Base-by-base conservation (phyloP, 2,888 invertebrate species). In the Coremacera marginata region DNA sequence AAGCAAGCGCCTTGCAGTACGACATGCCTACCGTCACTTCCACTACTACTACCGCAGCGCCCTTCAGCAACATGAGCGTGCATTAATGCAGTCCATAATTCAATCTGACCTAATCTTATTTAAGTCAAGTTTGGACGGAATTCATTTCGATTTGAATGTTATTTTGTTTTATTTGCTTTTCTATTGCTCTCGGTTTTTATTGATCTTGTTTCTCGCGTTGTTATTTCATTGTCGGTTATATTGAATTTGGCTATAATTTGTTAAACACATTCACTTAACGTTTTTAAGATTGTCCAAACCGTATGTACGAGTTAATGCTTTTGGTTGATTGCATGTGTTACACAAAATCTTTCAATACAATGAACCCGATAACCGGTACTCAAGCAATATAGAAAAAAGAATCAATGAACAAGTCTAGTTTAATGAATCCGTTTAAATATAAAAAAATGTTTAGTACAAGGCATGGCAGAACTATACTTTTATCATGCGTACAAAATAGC, bases 231-330 rank as follows among this genome's bases (percentile, higher is more conserved):
- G 63, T 25, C 31, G 27, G 14, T 16, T 31, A 16, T 31, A 34
- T 62, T 55, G 37, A 55, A 67, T 74, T 65, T 37, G 74, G 52
- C 25, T 82, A 78, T 82, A 83, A 83, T 86, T 84, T 84, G 84
- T 84, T 80, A 77, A 82, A 83, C 80, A 82, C 74, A 81, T 70
- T 78, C 82, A 78, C 78, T 81, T 81, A 78, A 79, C 78, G 81
- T 83, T 77, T 79, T 78, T 78, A 19, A 73, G 77, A 78, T 79
- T 76, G 70, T 34, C 9, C 11, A 25, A 25, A 25, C 19, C 44
- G n/a, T 11, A 11, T 55, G 37, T 2, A 16, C 22, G 11, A 31
- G 25, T 0, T 9, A 31, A 8, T 22, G 31, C 62, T 62, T 11
- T 25, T 27, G 27, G 7, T 1, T 3, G 9, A 27, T 5, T 62